These are phyloP conservation scores for Crocallis elinguaria DNA, from an alignment of 2,888 invertebrate genomes.

Conservation along the genomic window DNA sequence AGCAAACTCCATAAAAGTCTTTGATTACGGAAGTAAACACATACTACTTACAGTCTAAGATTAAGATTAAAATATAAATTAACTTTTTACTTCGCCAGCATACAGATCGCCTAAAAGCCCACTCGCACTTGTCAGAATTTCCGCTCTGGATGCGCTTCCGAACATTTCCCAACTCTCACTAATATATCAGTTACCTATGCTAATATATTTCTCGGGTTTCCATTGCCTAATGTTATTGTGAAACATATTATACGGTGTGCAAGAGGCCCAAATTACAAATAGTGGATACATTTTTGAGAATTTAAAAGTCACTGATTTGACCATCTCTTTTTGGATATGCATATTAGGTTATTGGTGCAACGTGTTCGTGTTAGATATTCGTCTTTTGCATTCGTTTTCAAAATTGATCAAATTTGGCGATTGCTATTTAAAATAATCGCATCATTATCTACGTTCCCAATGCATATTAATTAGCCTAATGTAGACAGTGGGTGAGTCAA, in stretches of 20 bases:
- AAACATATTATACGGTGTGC: neutral
- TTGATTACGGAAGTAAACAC: too few relatives aligned
- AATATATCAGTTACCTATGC: conserved; percentile 16
- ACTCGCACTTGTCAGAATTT: conserved; percentile 14
- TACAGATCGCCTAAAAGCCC: too few relatives aligned
- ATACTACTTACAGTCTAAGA: too few relatives aligned
- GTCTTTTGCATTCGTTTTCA: too few relatives aligned
- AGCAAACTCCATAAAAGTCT: too few relatives aligned
- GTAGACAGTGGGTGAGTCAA: too few relatives aligned
- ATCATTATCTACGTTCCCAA: too few relatives aligned
- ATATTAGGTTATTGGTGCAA: neutral
- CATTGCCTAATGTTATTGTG: conserved; percentile 9
- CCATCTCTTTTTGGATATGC: neutral
- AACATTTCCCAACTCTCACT: conserved; percentile 17
- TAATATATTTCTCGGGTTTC: conserved; percentile 13
- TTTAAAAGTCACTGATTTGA: conserved; percentile 8
- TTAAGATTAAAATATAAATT: too few relatives aligned
- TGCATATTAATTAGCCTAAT: too few relatives aligned
- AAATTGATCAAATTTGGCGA: too few relatives aligned
- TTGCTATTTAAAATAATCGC: too few relatives aligned
- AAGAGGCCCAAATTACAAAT: conserved; percentile 6
- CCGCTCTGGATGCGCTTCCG: conserved; percentile 24
- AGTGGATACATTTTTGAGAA: conserved; percentile 3
- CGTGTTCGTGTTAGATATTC: neutral
- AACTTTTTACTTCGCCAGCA: too few relatives aligned